These are phyloP conservation scores for Neomicropteryx cornuta DNA, from an alignment of 1,140 invertebrate genomes.

Conservation along the genomic window DNA sequence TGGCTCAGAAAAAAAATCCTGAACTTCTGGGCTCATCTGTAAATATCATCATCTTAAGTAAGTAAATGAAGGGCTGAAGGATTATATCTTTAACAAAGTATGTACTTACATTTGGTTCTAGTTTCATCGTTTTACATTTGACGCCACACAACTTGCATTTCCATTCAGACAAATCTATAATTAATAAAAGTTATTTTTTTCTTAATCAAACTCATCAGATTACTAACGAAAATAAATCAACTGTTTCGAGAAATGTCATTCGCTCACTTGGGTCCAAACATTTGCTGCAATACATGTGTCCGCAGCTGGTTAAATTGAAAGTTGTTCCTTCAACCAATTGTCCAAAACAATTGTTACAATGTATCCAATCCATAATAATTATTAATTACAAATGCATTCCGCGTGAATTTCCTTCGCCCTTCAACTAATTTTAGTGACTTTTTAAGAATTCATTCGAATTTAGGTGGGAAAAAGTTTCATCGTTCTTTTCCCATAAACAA, in stretches of 20 bases:
- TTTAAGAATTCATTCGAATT: no score
- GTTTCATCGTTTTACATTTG: constrained; percentile 32
- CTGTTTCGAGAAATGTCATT: background rate
- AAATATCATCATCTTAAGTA: no score
- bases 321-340: constrained; percentile 31
- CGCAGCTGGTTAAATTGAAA: constrained; percentile 36
- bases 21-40: constrained; percentile 37
- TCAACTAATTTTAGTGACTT: no score
- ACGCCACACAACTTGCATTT: constrained; percentile 28
- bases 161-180: constrained; percentile 17
- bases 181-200: background rate
- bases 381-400: no score
- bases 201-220: constrained; percentile 1
- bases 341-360: constrained; percentile 37
- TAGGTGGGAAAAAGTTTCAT: no score
- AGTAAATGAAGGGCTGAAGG: no score
- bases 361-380: constrained; percentile 37
- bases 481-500: no score
- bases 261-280: constrained; percentile 27
- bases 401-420: no score
- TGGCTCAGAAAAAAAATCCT: constrained; percentile 38
- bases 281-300: constrained; percentile 38
- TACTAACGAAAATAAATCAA: constrained; percentile 8
- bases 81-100: no score
- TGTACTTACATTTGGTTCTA: constrained; percentile 35